Evolutionary conservation across 2,888 invertebrate species (phyloP).

Genomic region (Tanypteryx hageni): DNA sequence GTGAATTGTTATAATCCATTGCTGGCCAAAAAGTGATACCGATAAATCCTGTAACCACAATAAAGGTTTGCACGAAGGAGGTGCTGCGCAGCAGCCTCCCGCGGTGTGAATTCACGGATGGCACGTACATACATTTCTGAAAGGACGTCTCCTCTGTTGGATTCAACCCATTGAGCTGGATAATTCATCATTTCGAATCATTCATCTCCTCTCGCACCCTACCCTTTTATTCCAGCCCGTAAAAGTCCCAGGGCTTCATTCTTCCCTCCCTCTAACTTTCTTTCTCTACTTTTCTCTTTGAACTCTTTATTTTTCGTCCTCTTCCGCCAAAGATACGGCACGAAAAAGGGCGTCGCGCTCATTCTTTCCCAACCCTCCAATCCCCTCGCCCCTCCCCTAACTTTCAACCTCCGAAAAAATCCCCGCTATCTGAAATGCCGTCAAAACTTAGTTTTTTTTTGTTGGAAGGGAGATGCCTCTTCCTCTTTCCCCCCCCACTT

Average conservation of each 20-base stretch:
- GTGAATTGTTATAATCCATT: too few relatives aligned
- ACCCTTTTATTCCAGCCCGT: background rate
- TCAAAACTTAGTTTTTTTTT: background rate
- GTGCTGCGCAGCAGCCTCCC: too few relatives aligned
- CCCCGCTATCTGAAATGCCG: background rate
- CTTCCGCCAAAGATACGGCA: slow-evolving; percentile 3
- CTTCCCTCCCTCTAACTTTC: background rate
- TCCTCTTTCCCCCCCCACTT: background rate
- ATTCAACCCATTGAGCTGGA: background rate
- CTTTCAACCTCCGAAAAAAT: background rate
- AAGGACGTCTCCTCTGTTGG: background rate
- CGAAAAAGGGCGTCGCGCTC: background rate
- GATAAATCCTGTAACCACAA: too few relatives aligned
- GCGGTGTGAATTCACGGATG: too few relatives aligned
- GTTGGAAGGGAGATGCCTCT: background rate
- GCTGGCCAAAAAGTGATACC: too few relatives aligned
- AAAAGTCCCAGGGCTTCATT: background rate
- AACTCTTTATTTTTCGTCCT: background rate
- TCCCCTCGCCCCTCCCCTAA: background rate
- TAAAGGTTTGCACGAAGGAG: too few relatives aligned
- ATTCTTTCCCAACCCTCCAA: too few relatives aligned
- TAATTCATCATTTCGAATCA: background rate
- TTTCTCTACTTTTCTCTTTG: background rate
- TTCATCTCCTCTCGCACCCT: background rate
- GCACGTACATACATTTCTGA: too few relatives aligned